Conservation (phyloP, 2,113 vertebrate species). For the Thermophis baileyi region DNA sequence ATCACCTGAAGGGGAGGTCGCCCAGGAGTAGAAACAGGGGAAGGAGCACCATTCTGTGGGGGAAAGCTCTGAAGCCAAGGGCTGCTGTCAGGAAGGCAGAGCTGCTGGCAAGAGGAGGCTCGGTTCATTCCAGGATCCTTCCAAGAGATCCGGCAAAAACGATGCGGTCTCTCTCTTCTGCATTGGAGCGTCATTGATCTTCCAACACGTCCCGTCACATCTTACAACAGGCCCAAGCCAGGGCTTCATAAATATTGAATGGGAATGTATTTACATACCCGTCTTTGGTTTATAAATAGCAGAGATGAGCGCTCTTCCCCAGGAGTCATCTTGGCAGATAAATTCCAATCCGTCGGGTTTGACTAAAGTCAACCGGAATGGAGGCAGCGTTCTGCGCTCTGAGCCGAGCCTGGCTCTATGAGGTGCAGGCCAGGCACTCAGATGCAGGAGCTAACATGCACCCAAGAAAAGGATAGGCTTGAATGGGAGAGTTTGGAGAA, state of each 20-base stretch:
- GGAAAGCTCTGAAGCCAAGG: too few species aligned
- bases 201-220: fast-evolving
- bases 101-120: neutral
- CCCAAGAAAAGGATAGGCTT: neutral
- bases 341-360: neutral
- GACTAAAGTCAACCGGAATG: neutral
- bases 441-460: neutral
- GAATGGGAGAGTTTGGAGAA: conserved; percentile 1
- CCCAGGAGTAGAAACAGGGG: neutral
- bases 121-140: neutral
- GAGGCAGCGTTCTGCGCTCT: neutral
- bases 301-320: fast-evolving
- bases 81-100: neutral
- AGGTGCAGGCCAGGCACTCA: neutral
- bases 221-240: neutral
- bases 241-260: neutral
- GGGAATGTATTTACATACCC: neutral
- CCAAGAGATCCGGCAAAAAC: neutral
- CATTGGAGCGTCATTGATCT: neutral
- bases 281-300: conserved; percentile 7
- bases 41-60: neutral
- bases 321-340: neutral
- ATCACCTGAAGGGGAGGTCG: neutral
- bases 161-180: neutral
- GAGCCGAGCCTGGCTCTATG: neutral